These are phyloP conservation scores for Motacilla tschutschensis DNA, from an alignment of 2,113 vertebrate species.

Conservation along the genomic window DNA sequence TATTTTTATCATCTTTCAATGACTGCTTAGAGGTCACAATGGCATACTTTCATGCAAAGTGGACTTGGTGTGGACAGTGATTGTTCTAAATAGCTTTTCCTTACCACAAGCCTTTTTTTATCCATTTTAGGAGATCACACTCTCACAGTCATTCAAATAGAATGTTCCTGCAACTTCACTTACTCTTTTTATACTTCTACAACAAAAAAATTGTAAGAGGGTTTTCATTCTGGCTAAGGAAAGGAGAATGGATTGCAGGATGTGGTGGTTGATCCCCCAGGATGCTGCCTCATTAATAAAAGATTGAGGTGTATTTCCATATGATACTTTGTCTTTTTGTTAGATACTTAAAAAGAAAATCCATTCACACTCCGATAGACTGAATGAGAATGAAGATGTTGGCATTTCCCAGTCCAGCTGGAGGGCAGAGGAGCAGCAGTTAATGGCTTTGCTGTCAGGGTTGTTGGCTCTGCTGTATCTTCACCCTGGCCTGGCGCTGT, in stretches of 20 bases:
- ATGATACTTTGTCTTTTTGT: background rate
- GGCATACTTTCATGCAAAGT: background rate
- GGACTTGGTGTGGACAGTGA: background rate
- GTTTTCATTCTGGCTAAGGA: background rate
- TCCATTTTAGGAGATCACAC: background rate
- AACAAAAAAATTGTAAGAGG: background rate
- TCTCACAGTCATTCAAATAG: background rate
- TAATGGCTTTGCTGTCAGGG: background rate
- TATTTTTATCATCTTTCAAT: background rate
- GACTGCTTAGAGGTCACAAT: background rate
- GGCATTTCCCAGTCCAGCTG: conserved; percentile 12
- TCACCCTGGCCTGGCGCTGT: rapidly evolving
- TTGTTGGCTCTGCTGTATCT: background rate
- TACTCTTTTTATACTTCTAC: background rate
- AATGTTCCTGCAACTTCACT: background rate
- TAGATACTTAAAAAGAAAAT: background rate
- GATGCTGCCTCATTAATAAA: background rate
- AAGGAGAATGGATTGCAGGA: background rate
- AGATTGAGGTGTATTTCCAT: conserved; percentile 4
- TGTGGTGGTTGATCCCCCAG: background rate
- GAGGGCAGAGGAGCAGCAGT: background rate
- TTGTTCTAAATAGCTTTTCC: background rate
- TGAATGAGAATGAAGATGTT: background rate
- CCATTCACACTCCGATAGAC: background rate
- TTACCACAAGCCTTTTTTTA: background rate